A percentile compares a stretch with the other conserved stretches of the same genome.
Conservation (phyloP, 2,113 vertebrate genomes). For the Pyxicephalus adspersus region DNA sequence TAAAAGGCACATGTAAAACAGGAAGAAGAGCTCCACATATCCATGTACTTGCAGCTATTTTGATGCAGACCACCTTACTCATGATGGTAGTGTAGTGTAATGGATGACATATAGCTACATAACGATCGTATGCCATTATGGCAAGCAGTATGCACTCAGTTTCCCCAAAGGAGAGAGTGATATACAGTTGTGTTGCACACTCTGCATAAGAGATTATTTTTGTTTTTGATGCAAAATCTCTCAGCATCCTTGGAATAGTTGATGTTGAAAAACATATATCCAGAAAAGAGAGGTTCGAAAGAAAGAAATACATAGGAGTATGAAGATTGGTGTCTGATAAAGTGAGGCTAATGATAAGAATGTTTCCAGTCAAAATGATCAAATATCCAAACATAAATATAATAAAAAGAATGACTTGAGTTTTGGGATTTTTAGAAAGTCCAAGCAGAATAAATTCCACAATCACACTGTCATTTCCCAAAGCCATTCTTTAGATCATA, state of each 20-base stretch:
- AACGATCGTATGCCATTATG: conserved; percentile 59
- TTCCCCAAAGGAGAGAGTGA: conserved; percentile 59
- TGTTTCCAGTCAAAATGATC: conserved; percentile 2
- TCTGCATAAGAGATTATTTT: conserved; percentile 57
- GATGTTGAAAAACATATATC: conserved; percentile 62
- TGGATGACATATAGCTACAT: conserved; percentile 58
- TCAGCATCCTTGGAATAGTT: conserved; percentile 59
- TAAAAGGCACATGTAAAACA: conserved; percentile 56
- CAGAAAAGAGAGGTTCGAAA: conserved; percentile 38
- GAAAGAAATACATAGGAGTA: conserved; percentile 34
- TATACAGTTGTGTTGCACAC: conserved; percentile 60
- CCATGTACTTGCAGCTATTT: conserved; percentile 41
- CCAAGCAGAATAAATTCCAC: conserved; percentile 22
- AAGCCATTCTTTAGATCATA: background rate
- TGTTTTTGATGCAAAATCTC: conserved; percentile 54
- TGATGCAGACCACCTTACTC: conserved; percentile 53
- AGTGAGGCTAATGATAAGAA: conserved; percentile 40
- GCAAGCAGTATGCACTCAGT: conserved; percentile 61
- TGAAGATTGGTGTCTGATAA: conserved; percentile 10
- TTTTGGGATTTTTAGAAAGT: background rate
- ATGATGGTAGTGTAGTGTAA: conserved; percentile 58
- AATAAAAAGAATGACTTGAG: conserved; percentile 4
- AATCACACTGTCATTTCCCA: background rate
- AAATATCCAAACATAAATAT: background rate
- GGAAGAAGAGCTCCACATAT: conserved; percentile 55